A percentile compares a stretch with the other conserved stretches of the same genome.
Evolutionary conservation across 2,888 invertebrate genomes (phyloP).

Genomic region (Drosophila robusta): DNA sequence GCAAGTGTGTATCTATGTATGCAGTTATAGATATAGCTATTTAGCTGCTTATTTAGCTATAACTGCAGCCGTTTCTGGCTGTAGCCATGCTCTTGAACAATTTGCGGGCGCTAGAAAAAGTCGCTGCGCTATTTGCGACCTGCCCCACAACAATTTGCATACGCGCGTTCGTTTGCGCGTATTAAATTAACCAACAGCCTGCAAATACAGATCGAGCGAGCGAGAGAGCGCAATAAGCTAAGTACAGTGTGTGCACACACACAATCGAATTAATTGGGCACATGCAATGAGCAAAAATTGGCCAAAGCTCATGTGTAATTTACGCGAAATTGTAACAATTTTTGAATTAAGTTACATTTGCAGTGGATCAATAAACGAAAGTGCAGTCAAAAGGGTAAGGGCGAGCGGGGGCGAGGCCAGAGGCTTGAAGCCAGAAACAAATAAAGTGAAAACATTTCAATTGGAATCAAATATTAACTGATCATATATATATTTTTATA

Average conservation of each 20-base stretch:
- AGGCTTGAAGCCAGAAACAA: background rate
- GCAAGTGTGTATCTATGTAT: background rate
- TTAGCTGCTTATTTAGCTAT: slow-evolving; percentile 30
- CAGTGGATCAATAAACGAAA: slow-evolving; percentile 31
- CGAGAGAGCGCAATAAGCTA: background rate
- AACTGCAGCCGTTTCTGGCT: slow-evolving; percentile 38
- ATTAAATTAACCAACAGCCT: slow-evolving; percentile 42
- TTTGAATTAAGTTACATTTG: slow-evolving; percentile 50
- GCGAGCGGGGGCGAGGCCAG: background rate
- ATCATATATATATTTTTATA: too few species aligned
- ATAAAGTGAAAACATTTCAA: slow-evolving; percentile 7
- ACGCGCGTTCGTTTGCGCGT: slow-evolving; percentile 54
- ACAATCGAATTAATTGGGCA: slow-evolving; percentile 42
- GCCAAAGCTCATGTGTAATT: slow-evolving; percentile 56
- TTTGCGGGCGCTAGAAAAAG: slow-evolving; percentile 36
- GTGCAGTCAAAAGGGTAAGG: background rate
- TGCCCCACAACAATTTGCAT: slow-evolving; percentile 75
- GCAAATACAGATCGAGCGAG: slow-evolving; percentile 29
- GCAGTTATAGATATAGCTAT: slow-evolving; percentile 16
- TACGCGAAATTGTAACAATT: slow-evolving; percentile 55
- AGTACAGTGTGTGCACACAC: slow-evolving; percentile 1
- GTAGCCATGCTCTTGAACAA: slow-evolving; percentile 56
- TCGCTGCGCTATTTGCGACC: slow-evolving; percentile 67
- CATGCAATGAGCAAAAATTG: slow-evolving; percentile 61
- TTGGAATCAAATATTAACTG: background rate